Evolutionary conservation across 2,797 vertebrate genomes (phyloP).

Genomic region (Sebastolobus alascanus): DNA sequence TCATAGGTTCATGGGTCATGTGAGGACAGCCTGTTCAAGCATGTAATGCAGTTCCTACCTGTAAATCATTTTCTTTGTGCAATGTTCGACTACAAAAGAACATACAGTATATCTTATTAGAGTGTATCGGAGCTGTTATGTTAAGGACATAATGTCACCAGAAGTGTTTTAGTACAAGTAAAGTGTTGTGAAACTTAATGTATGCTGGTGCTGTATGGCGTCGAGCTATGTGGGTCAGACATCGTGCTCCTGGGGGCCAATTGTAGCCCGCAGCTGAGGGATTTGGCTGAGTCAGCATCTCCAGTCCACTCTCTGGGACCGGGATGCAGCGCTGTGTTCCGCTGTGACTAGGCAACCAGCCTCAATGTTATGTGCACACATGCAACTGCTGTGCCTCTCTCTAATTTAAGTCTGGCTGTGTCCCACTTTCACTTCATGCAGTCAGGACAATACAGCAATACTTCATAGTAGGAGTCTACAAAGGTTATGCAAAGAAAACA

Average conservation of each 20-base stretch:
- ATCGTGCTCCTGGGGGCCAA: conserved; percentile 78
- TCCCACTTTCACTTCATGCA: conserved; percentile 76
- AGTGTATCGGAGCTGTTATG: conserved; percentile 1
- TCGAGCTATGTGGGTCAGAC: conserved; percentile 82
- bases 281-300: conserved; percentile 82
- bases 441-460: conserved; percentile 67
- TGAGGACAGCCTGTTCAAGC: conserved; percentile 46
- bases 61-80: conserved; percentile 7
- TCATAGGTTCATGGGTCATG: conserved; percentile 36
- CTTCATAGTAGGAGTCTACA: conserved; percentile 47
- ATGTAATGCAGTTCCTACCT: neutral
- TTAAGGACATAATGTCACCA: conserved; percentile 29
- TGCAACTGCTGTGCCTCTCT: conserved; percentile 70
- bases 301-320: conserved; percentile 76
- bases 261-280: conserved; percentile 82
- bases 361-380: conserved; percentile 78
- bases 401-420: conserved; percentile 80
- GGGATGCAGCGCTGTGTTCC: conserved; percentile 76
- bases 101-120: neutral
- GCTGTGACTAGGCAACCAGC: conserved; percentile 84
- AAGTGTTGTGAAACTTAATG: conserved; percentile 68
- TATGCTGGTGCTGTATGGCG: conserved; percentile 47
- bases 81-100: neutral
- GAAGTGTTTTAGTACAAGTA: conserved; percentile 51
- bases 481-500: conserved; percentile 58